Conservation (phyloP, 2,113 vertebrate species). For the Psephotus haematonotus region DNA sequence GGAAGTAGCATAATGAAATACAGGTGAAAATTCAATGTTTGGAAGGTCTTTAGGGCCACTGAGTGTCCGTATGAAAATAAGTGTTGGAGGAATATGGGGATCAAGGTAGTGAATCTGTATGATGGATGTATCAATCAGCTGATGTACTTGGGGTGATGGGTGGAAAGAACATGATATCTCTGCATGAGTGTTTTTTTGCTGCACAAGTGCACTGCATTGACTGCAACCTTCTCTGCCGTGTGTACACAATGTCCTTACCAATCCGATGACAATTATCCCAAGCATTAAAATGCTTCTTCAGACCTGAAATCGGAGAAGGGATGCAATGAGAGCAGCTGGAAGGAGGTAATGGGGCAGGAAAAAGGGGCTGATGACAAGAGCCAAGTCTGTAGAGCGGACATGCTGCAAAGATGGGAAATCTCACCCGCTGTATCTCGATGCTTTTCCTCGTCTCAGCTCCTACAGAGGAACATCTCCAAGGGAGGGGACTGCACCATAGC, state of each 20-base stretch:
- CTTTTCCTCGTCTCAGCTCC: neutral
- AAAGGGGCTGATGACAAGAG: neutral
- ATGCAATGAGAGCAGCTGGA: neutral
- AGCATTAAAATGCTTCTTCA: neutral
- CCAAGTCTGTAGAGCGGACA: neutral
- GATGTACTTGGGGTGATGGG: accelerated
- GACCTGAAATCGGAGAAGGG: neutral
- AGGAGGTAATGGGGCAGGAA: neutral
- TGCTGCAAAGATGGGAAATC: neutral
- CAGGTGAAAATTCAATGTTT: neutral
- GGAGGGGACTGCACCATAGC: neutral
- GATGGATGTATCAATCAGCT: neutral
- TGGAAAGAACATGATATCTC: neutral
- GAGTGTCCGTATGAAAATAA: neutral
- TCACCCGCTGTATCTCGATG: neutral
- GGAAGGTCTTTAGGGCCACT: neutral
- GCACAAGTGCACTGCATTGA: neutral
- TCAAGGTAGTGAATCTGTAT: accelerated
- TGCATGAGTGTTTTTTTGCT: neutral
- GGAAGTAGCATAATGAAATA: neutral
- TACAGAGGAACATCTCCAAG: neutral
- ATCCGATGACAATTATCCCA: neutral
- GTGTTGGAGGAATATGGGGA: neutral
- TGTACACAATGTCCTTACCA: neutral
- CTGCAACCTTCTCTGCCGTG: neutral